Evolutionary conservation across 2,113 vertebrate species (phyloP).

Genomic region (Pedetes capensis): DNA sequence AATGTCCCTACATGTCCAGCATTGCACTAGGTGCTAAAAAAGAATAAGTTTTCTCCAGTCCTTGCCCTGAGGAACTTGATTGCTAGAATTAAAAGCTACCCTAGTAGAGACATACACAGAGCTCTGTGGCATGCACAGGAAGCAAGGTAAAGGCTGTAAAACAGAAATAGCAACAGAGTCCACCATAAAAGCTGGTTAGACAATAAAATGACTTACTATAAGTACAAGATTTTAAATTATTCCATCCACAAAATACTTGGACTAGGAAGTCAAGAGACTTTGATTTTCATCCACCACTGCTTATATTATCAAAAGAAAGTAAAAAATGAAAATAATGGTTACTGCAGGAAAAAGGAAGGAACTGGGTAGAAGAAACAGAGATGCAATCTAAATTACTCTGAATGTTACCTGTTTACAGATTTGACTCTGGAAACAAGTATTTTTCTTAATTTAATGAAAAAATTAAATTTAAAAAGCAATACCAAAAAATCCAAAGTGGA

Average conservation of each 20-base stretch:
- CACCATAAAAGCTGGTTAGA: neutral
- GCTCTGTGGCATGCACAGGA: neutral
- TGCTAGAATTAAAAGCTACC: neutral
- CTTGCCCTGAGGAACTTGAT: neutral
- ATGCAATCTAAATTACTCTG: neutral
- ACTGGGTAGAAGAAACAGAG: neutral
- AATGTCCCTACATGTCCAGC: neutral
- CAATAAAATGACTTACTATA: neutral
- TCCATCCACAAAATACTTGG: neutral
- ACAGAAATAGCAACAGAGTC: too few species aligned
- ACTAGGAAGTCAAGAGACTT: neutral
- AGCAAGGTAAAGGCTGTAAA: neutral
- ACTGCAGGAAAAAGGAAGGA: neutral
- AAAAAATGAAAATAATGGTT: neutral
- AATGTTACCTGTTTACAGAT: neutral
- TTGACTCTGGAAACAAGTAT: neutral
- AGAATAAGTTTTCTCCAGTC: neutral
- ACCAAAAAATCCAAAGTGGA: conserved; percentile 1
- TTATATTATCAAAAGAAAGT: neutral
- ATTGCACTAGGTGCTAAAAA: neutral
- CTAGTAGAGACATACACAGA: neutral
- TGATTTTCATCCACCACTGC: neutral
- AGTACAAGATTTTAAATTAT: neutral
- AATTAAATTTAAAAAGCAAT: neutral
- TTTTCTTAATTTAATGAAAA: neutral